These are phyloP conservation scores for Meles meles DNA, from an alignment of 2,113 vertebrate genomes.

Conservation along the genomic window DNA sequence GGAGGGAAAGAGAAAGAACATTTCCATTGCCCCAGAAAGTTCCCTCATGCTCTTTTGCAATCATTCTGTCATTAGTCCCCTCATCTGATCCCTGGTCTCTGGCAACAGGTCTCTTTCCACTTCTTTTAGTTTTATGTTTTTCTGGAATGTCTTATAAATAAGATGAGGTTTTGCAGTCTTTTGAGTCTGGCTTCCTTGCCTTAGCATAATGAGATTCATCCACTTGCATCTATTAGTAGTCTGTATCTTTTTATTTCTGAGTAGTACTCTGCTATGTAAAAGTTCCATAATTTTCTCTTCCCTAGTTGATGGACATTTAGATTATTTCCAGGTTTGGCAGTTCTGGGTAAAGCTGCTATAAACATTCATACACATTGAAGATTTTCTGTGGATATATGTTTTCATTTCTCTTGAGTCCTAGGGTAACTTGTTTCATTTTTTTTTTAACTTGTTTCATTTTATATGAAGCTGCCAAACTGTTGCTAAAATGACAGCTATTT, in stretches of 20 bases:
- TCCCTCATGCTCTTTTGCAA: neutral
- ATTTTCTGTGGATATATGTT: neutral
- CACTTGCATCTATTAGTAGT: neutral
- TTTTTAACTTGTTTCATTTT: neutral
- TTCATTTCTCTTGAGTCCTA: neutral
- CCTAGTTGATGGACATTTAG: neutral
- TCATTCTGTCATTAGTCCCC: neutral
- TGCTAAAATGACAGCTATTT: neutral
- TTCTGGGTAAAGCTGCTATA: neutral
- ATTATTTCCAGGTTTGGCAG: neutral
- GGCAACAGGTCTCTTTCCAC: neutral
- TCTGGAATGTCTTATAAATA: neutral
- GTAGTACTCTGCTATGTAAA: neutral
- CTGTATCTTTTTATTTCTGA: neutral
- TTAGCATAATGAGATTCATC: neutral
- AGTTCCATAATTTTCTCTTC: neutral
- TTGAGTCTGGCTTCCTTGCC: neutral
- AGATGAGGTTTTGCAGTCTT: neutral
- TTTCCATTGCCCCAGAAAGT: neutral
- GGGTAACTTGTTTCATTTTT: neutral
- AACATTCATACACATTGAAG: neutral
- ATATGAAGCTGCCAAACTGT: neutral
- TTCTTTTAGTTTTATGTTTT: neutral
- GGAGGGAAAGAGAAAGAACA: neutral
- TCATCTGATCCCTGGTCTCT: neutral